A percentile compares a stretch with the other conserved stretches of the same genome.
Evolutionary conservation across 2,888 invertebrate genomes (phyloP).

Genomic region (Trissoscelio sp.): DNA sequence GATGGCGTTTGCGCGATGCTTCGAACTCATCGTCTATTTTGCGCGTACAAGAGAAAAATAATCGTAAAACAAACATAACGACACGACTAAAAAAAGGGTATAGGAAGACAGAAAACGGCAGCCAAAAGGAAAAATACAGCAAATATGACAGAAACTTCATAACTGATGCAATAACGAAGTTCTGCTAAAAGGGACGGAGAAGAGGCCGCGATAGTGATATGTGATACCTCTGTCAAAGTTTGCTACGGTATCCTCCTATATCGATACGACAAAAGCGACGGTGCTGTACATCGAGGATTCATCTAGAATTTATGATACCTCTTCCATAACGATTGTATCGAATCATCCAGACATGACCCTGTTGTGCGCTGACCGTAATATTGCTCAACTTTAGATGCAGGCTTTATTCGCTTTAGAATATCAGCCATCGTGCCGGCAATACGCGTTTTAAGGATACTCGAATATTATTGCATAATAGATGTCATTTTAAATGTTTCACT

Average conservation of each 20-base stretch:
- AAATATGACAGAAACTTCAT: constrained; percentile 11
- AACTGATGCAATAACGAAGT: constrained; percentile 57
- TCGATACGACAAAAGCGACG: constrained; percentile 73
- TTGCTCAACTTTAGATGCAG: constrained; percentile 21
- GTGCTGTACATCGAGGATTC: constrained; percentile 73
- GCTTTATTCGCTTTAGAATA: constrained; percentile 37
- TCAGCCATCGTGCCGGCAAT: neutral
- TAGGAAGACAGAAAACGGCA: no score
- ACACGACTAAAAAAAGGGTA: no score
- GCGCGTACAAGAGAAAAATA: constrained; percentile 33
- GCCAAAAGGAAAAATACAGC: neutral
- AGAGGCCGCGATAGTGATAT: constrained; percentile 56
- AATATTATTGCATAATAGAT: constrained; percentile 15
- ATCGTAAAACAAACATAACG: neutral
- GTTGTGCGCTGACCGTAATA: constrained; percentile 43
- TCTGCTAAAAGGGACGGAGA: constrained; percentile 40
- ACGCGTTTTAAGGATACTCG: neutral
- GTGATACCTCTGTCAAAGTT: constrained; percentile 40
- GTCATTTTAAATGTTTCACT: neutral
- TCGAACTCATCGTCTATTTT: neutral
- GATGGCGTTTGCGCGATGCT: constrained; percentile 1
- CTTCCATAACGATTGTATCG: constrained; percentile 71
- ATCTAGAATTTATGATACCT: constrained; percentile 74
- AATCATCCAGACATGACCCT: constrained; percentile 60
- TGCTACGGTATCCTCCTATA: constrained; percentile 36